A percentile compares a stretch with the other conserved stretches of the same genome.
Conservation (phyloP, 2,888 invertebrate genomes). For the Chymomyza fuscimana region DNA sequence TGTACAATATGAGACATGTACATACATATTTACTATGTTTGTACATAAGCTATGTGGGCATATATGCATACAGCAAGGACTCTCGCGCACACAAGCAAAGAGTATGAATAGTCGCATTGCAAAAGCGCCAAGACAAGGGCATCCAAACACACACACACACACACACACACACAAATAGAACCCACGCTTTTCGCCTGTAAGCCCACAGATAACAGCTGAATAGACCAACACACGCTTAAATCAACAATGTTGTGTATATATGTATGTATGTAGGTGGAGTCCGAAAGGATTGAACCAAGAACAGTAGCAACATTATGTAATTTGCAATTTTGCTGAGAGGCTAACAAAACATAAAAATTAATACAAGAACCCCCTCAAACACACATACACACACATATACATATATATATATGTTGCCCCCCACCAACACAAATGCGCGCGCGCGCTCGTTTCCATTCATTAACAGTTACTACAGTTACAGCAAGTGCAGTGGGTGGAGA, state of each 20-base stretch:
- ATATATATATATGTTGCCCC: too few species aligned
- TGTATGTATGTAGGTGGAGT: constrained; percentile 24
- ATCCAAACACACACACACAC: background rate
- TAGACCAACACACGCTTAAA: background rate
- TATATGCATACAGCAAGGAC: background rate
- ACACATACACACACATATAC: constrained; percentile 5
- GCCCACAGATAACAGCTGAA: background rate
- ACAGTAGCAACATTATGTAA: constrained; percentile 41
- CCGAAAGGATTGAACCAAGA: constrained; percentile 30
- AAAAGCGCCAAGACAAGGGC: background rate
- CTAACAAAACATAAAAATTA: constrained; percentile 12
- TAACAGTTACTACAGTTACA: constrained; percentile 48
- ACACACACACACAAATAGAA: background rate
- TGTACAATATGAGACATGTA: background rate
- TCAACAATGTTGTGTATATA: background rate
- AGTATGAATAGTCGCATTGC: background rate
- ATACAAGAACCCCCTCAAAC: constrained; percentile 1
- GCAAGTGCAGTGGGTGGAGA: constrained; percentile 13
- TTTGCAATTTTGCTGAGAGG: constrained; percentile 36
- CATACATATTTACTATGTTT: constrained; percentile 9
- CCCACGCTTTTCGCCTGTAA: background rate
- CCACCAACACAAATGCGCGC: background rate
- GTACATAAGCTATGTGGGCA: background rate
- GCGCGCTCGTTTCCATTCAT: constrained; percentile 40
- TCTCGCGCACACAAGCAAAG: background rate